Evolutionary conservation across 2,888 invertebrate species (phyloP), one percentile per base, ranked within the genome.

Genomic region (Scrobipalpa atriplicella): DNA sequence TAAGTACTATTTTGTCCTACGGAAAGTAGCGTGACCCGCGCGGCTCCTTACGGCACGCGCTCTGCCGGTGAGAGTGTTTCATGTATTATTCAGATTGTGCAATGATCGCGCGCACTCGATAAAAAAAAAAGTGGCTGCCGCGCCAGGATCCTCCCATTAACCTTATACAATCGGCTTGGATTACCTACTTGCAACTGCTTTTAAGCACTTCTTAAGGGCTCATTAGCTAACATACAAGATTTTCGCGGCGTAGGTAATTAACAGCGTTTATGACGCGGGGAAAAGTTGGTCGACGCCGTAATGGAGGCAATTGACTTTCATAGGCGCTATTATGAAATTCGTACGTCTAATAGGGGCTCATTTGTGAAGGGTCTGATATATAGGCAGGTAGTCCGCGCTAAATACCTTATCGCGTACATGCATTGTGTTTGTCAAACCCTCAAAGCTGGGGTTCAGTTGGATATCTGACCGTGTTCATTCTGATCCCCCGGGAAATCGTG

Each of bases 51-150:
- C 47, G 13, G 52, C 18, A 52, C 11, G 36, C 60, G 52, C 63
- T 52, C 58, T 51, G 38, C 54, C 19, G 75, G 73, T 74, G 76
- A 72, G 72, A 75, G 70, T 81, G 80, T 84, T 83, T 83, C 84
- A 87, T 88, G 84, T 85, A 85, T 88, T 87, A 89, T 87, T 88
- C 86, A 89, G 85, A 86, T 83, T 77, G 83, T 78, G 82, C 81
- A 83, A 81, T 84, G 84, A 84, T 84, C 79, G 75, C 75, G 75
- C 21, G 5, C 6, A n/a, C n/a, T n/a, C n/a, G n/a, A n/a, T n/a
- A n/a, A n/a, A n/a, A n/a, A n/a, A n/a, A n/a, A n/a, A n/a, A n/a
- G n/a, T n/a, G n/a, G n/a, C n/a, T n/a, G n/a, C n/a, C n/a, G 38
- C 38, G 60, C n/a, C 69, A 66, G 69, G 69, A 69, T 69, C 67